These are phyloP conservation scores for Prenolepis imparis DNA, from an alignment of 2,888 invertebrate species.

Conservation along the genomic window DNA sequence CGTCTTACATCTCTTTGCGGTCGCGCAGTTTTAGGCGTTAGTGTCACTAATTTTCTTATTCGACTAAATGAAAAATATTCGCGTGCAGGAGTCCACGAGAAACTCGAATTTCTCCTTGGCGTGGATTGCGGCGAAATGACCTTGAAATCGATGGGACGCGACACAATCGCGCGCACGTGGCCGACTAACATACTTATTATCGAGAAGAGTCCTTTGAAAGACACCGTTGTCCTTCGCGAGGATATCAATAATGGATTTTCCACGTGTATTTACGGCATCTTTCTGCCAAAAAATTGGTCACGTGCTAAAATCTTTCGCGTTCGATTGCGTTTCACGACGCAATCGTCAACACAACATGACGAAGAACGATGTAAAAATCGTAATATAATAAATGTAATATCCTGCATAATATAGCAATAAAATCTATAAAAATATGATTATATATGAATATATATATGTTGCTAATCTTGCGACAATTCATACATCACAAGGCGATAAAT, in stretches of 20 bases:
- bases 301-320: not conserved
- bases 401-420: too few relatives aligned
- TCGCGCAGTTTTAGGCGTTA: not conserved
- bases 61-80: not conserved
- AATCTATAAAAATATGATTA: too few relatives aligned
- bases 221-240: not conserved
- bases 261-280: not conserved
- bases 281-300: not conserved
- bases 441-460: too few relatives aligned
- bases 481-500: not conserved
- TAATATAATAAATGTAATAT: too few relatives aligned
- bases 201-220: not conserved
- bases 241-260: not conserved
- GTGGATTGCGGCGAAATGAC: conserved; percentile 4
- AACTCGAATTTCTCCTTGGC: not conserved
- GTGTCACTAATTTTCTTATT: not conserved
- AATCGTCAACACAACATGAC: not conserved
- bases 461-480: not conserved
- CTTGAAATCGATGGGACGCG: not conserved
- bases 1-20: not conserved
- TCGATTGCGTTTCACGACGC: not conserved
- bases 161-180: not conserved
- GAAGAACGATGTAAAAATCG: not conserved
- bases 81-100: not conserved
- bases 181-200: conserved; percentile 16